Evolutionary conservation across 2,888 invertebrate species (phyloP), one percentile per base, ranked within the genome.

Genomic region (Gandaritis pyraliata): DNA sequence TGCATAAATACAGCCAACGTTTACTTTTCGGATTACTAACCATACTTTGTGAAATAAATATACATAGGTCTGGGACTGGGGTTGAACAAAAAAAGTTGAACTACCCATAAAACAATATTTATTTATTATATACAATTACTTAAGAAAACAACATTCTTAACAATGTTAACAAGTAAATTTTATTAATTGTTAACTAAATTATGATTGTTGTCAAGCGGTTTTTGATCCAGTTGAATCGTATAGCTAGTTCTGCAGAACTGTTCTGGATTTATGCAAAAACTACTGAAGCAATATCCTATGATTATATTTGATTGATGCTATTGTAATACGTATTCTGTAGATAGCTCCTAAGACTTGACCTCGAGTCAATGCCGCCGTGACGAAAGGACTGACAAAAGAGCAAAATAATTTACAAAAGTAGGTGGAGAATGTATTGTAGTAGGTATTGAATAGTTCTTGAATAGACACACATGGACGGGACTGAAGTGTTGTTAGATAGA

Each of bases 361-460:
- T 85, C 82, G 82, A 68, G 61, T 68, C 75, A 65, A 73, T 72
- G 66, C 72, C 82, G 66, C 72, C 82, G 77, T 82, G 79, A 81
- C 85, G 78, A 83, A 83, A 85, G 78, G 79, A 80, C 74, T 72
- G 60, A 76, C 74, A 77, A 74, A 52, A 43, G 52, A 66, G 72
- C 73, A 80, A 81, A 83, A 81, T 0, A 78, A 71, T 29, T 65
- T 61, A 70, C 65, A 66, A 72, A 65, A 64, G 59, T 74, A 79
- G 65, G 68, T 69, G 62, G 2, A 41, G 5, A 13, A 15, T n/a
- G 41, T 41, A 41, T 41, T 41, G 41, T 13, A 13, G 8, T 13
- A 6, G n/a, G 8, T 10, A 33, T 23, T 23, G 8, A 1, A 33
- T 33, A 72, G 63, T 15, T 43, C 33, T 15, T 43, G 47, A 29